phyloP scores from a whole-genome alignment of 2,888 invertebrate species.

The Mylabris sibirica region DNA sequence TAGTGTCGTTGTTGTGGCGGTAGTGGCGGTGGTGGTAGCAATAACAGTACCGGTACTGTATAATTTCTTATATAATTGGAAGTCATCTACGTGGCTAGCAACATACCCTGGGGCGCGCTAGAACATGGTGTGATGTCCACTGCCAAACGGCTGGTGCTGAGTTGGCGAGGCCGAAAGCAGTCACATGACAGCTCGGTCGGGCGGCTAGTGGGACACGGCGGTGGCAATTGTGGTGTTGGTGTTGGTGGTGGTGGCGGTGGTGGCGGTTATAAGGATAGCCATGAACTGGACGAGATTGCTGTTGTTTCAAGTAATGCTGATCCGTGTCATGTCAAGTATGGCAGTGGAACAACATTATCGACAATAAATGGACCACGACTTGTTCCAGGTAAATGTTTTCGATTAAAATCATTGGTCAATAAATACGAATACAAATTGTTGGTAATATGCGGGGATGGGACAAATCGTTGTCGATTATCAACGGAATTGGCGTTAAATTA shows the following conservation, averaged over 20 bases:
- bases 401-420: neutral
- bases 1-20: neutral
- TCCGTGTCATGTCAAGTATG: constrained; percentile 66
- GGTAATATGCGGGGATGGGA: too few relatives aligned
- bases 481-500: too few relatives aligned
- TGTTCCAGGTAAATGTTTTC: constrained; percentile 62
- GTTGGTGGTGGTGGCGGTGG: constrained; percentile 27
- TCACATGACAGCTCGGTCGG: constrained; percentile 64
- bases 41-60: neutral
- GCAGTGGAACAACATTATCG: constrained; percentile 64
- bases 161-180: constrained; percentile 68
- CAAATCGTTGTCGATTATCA: too few relatives aligned
- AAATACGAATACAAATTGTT: too few relatives aligned
- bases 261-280: constrained; percentile 49
- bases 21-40: neutral
- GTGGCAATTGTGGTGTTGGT: constrained; percentile 52
- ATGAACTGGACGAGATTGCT: constrained; percentile 74
- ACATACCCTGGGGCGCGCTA: constrained; percentile 40
- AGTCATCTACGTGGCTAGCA: constrained; percentile 31
- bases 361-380: constrained; percentile 69
- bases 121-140: constrained; percentile 66
- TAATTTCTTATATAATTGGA: constrained; percentile 18
- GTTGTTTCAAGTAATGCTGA: constrained; percentile 69
- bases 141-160: constrained; percentile 70
- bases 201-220: constrained; percentile 61